Conservation (phyloP, 2,888 invertebrate genomes). For the Diarsia dahlii region DNA sequence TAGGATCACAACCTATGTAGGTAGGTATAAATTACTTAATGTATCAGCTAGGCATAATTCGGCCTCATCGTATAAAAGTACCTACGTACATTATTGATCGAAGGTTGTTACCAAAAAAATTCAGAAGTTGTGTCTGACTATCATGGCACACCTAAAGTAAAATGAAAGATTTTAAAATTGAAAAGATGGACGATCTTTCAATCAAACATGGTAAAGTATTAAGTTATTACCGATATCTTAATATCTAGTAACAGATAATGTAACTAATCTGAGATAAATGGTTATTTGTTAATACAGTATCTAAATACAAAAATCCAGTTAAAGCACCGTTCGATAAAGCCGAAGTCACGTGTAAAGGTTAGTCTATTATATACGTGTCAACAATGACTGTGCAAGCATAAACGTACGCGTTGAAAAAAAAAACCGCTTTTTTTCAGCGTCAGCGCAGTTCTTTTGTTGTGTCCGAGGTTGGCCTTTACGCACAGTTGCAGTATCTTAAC, state of each 20-base stretch:
- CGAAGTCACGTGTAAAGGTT: slow-evolving; percentile 31
- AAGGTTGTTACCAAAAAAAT: neutral
- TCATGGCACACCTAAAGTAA: neutral
- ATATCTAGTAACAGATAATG: slow-evolving; percentile 14
- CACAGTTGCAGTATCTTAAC: slow-evolving; percentile 52
- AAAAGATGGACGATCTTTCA: neutral
- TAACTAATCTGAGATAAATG: slow-evolving; percentile 25
- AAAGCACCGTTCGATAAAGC: slow-evolving; percentile 31
- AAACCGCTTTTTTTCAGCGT: slow-evolving; percentile 32
- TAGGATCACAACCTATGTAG: neutral
- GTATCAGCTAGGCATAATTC: neutral
- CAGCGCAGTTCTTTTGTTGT: slow-evolving; percentile 53
- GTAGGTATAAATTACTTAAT: neutral
- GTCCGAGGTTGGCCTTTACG: slow-evolving; percentile 40
- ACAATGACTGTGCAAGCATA: slow-evolving; percentile 42
- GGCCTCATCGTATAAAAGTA: neutral
- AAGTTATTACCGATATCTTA: slow-evolving; percentile 17
- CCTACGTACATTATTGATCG: too few relatives aligned
- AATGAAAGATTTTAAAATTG: neutral
- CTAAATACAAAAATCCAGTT: slow-evolving; percentile 34
- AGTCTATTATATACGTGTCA: slow-evolving; percentile 23
- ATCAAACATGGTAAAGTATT: neutral
- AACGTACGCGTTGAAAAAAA: slow-evolving; percentile 29
- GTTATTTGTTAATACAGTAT: slow-evolving; percentile 18
- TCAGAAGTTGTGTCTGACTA: neutral